phyloP scores from a whole-genome alignment of 2,113 vertebrate genomes.

The Leptobrachium ailaonicum region DNA sequence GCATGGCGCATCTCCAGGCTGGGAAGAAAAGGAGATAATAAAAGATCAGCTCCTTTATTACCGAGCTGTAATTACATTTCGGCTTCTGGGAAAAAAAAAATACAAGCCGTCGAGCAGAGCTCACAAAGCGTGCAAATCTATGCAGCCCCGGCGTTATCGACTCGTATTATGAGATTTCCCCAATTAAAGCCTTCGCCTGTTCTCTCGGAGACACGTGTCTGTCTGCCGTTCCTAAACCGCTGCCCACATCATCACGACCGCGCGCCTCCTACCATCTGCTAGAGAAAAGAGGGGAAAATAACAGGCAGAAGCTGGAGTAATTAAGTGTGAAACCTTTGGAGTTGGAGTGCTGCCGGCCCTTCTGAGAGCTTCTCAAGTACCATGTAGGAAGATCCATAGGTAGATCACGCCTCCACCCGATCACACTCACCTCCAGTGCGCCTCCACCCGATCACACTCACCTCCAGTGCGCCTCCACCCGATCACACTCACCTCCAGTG shows the following conservation, averaged over 20 bases:
- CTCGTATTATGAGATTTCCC: background rate
- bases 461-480: too few species aligned
- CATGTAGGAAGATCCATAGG: too few species aligned
- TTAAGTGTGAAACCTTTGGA: background rate
- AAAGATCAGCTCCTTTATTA: too few species aligned
- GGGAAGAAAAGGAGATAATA: too few species aligned
- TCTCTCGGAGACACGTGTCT: background rate
- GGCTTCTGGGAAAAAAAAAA: background rate
- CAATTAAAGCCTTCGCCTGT: conserved; percentile 11
- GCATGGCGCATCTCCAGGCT: too few species aligned
- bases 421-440: too few species aligned
- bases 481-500: too few species aligned
- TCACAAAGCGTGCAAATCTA: background rate
- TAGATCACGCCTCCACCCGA: background rate
- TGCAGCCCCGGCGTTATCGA: conserved; percentile 6
- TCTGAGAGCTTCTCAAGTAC: too few species aligned
- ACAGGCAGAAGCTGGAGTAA: background rate
- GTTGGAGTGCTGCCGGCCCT: background rate
- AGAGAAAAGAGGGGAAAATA: background rate
- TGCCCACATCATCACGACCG: background rate
- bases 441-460: too few species aligned
- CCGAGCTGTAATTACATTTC: too few species aligned
- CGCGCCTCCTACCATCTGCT: conserved; percentile 10
- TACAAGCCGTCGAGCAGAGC: background rate
- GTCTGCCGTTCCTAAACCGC: background rate